Percentiles rank a stretch among this genome's conserved stretches.
These are phyloP conservation scores for Gallinago paraguaiae DNA, from an alignment of 2,113 vertebrate species.

Conservation along the genomic window DNA sequence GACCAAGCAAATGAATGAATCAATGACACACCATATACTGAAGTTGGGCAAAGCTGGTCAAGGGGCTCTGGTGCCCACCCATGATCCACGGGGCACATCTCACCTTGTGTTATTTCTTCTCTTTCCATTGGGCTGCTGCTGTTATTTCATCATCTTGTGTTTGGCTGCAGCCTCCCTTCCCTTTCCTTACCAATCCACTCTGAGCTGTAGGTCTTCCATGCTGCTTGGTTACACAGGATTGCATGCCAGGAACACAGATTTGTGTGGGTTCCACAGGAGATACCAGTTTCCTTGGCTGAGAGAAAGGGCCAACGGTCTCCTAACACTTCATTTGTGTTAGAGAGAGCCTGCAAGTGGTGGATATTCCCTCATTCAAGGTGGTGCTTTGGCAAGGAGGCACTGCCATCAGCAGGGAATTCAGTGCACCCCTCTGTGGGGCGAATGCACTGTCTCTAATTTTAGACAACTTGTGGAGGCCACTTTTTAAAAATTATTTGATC, in stretches of 20 bases:
- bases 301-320: not conserved
- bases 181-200: not conserved
- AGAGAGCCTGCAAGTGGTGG: not conserved
- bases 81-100: not conserved
- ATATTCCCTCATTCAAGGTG: not conserved
- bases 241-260: not conserved
- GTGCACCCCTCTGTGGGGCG: not conserved
- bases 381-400: not conserved
- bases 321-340: not conserved
- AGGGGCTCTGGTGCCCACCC: not conserved
- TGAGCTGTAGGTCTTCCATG: not conserved
- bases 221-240: not conserved
- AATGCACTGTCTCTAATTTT: not conserved
- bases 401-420: not conserved
- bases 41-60: not conserved
- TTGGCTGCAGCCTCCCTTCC: conserved; percentile 46
- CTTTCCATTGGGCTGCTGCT: conserved; percentile 30
- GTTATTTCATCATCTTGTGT: conserved; percentile 8
- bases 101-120: conserved; percentile 6
- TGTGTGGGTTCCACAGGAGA: not conserved
- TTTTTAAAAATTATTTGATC: not conserved
- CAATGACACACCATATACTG: not conserved
- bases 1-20: not conserved
- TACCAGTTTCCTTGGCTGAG: not conserved
- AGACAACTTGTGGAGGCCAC: not conserved